Conservation (phyloP, 2,797 vertebrate species). For the Intellagama lesueurii region DNA sequence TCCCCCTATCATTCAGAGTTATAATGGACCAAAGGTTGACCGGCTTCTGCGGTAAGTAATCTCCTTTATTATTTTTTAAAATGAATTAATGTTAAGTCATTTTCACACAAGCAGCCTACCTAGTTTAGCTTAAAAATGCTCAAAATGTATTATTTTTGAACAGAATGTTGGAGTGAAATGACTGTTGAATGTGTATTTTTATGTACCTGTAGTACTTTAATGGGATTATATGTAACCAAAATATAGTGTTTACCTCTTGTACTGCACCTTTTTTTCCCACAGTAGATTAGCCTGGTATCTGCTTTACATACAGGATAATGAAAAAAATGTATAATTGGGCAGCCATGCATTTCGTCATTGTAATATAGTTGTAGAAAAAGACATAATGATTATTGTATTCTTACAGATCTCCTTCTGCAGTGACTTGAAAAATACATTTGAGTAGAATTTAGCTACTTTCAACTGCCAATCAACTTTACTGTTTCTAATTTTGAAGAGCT, state of each 20-base stretch:
- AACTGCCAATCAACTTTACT: neutral
- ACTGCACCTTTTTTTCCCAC: neutral
- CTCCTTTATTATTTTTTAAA: fast-evolving
- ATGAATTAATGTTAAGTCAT: neutral
- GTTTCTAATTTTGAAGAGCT: neutral
- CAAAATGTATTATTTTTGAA: neutral
- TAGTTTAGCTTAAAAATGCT: neutral
- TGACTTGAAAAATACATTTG: neutral
- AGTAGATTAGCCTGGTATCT: neutral
- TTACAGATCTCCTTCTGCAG: neutral
- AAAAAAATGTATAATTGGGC: neutral
- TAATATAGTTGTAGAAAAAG: neutral
- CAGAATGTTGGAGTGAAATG: neutral
- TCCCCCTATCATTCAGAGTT: conserved; percentile 62
- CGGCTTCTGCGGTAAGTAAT: conserved; percentile 80
- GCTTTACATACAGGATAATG: neutral
- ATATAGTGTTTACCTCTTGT: neutral
- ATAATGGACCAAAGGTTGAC: conserved; percentile 76
- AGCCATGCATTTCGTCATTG: neutral
- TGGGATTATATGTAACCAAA: neutral
- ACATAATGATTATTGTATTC: neutral
- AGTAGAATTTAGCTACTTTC: neutral
- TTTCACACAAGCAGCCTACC: neutral
- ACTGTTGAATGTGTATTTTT: neutral
- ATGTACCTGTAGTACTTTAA: neutral